Evolutionary conservation across 37 sponge, comb jelly and placozoan genomes (phyloP), one percentile per base, ranked within the genome.

Genomic region (Ephydatia muelleri): DNA sequence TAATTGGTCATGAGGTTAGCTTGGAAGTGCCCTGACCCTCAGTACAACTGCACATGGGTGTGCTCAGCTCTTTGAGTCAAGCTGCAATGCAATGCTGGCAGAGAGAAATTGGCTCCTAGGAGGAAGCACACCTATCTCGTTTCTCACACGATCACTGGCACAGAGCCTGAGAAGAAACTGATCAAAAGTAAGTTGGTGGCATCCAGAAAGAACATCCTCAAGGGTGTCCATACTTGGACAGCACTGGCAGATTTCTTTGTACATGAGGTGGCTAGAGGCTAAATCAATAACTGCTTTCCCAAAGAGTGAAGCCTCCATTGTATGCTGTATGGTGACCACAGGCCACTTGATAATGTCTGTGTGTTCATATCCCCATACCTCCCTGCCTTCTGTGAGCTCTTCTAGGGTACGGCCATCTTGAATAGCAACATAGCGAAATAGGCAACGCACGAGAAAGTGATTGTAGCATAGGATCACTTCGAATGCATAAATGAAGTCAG

Each of bases 391-490:
- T n/a, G n/a, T n/a, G n/a, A n/a, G n/a, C n/a, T n/a, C n/a, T 11
- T 8, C 47, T 43, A 8, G 47, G 47, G 47, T 57, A 38, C 38
- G 30, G 34, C 8, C 13, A 14, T 72, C 32, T 23, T 47, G 48
- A 2, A 31, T 35, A 21, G 67, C 26, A 49, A 30, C 29, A 26
- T 43, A 8, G 47, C 4, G 47, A 43, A 11, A 8, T 4, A 43
- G 47, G 47, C 47, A 43, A 11, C 47, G 80, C 26, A 48, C 35
- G 16, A 96, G 79, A 73, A 96, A 96, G 6, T 69, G 66, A 22
- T 96, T 72, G 77, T 90, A 96, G 82, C 85, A 96, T 30, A 96
- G 90, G 39, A 88, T 36, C 2, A 88, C 82, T 75, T 92, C 93
- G 72, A 96, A 92, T 4, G 89, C 85, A 72, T 91, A 92, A n/a